Evolutionary conservation across 2,888 invertebrate species (phyloP).

Genomic region (Charanyca ferruginea): DNA sequence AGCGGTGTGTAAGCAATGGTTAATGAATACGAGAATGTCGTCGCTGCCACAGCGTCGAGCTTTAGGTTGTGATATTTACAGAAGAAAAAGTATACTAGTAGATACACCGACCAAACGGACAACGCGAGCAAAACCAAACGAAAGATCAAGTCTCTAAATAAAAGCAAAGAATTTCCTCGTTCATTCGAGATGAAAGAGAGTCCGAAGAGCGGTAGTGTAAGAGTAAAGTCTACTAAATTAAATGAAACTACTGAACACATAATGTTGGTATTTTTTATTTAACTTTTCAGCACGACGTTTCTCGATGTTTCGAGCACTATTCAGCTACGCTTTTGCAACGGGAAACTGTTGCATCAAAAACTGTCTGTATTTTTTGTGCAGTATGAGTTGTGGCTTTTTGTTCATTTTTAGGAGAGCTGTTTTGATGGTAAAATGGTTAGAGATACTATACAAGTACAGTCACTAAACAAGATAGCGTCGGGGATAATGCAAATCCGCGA

Average conservation of each 20-base stretch:
- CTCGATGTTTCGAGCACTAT: slow-evolving; percentile 15
- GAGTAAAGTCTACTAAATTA: slow-evolving; percentile 22
- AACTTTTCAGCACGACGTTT: slow-evolving; percentile 14
- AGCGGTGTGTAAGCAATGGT: no score
- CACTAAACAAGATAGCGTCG: no score
- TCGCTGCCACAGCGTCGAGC: no score
- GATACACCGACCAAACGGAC: slow-evolving; percentile 4
- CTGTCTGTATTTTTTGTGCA: background rate
- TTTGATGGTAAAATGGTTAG: background rate
- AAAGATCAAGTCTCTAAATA: background rate
- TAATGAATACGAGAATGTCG: no score
- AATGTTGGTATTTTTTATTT: slow-evolving; percentile 29
- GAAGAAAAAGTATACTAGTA: no score
- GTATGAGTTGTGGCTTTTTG: background rate
- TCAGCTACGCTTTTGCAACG: background rate
- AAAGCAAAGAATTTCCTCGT: slow-evolving; percentile 11
- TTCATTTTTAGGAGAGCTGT: background rate
- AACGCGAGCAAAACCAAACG: background rate
- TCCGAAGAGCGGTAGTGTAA: background rate
- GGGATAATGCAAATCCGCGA: no score
- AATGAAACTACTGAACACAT: slow-evolving; percentile 40
- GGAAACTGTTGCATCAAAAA: slow-evolving; percentile 38
- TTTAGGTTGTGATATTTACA: no score
- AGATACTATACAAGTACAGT: no score
- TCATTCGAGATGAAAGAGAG: slow-evolving; percentile 30